Evolutionary conservation across 2,113 vertebrate genomes (phyloP), one percentile per base, ranked within the genome.

Genomic region (Nibea albiflora): DNA sequence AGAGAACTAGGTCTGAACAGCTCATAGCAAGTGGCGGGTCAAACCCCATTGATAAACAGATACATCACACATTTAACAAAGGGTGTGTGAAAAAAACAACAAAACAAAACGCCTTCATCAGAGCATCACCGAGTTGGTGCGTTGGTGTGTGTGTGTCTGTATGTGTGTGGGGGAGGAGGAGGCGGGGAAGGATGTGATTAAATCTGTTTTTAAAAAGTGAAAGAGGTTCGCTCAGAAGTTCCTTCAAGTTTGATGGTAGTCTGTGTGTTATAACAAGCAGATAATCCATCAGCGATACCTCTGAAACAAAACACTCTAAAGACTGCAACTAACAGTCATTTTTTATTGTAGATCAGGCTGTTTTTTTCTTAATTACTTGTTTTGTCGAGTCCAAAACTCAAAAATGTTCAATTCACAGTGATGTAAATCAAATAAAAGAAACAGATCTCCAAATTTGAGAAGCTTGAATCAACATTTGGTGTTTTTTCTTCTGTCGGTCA

Each of bases 1-100:
- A 15, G 42, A 78, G 80, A 87, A 73, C 26, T 50, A 72, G 73
- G 47, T 63, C 74, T 63, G 76, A 70, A 78, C 78, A 85, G 50
- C 82, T 87, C 86, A 82, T 81, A 47, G 16, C 49, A 9, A 57
- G 64, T 26, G 2, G 24, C 10, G 15, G 71, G 64, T 79, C 64
- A 31, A 67, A 70, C 12, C 35, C 35, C 64, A 82, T 61, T 63
- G 35, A 80, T 71, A 56, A 61, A 67, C 79, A 84, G 11, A 63
- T 26, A 42, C 35, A 53, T 49, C 39, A 72, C n/a, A 58, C 24
- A 4, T 50, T 49, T 39, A 49, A 50, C 22, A 10, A 39, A 47
- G 4, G 24, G 60, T 61, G 26, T 20, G 44, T 19, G 28, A 69
- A 52, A 28, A 60, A 28, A 46, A 20, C 3, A 4, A 28, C 4